A percentile compares a stretch with the other conserved stretches of the same genome.
Evolutionary conservation across 2,888 invertebrate species (phyloP).

Genomic region (Drosophila maculinotata): DNA sequence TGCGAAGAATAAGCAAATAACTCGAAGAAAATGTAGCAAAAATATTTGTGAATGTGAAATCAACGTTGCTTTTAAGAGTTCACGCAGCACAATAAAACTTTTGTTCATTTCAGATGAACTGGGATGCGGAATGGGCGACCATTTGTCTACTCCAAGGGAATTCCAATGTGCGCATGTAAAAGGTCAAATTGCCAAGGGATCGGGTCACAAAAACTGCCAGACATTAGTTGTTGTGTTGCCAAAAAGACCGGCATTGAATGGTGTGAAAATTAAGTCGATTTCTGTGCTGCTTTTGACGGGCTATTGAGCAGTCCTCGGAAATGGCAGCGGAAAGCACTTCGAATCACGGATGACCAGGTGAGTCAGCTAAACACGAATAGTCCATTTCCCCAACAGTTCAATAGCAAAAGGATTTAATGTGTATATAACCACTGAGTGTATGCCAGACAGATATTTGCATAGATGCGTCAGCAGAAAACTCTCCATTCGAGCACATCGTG

Average conservation of each 20-base stretch:
- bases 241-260: constrained; percentile 42
- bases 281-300: constrained; percentile 33
- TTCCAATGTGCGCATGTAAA: constrained; percentile 46
- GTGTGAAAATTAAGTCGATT: constrained; percentile 47
- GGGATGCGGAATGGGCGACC: constrained; percentile 25
- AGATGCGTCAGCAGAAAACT: constrained; percentile 60
- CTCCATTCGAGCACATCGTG: constrained; percentile 42
- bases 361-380: constrained; percentile 55
- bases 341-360: constrained; percentile 36
- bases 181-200: constrained; percentile 46
- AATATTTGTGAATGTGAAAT: constrained; percentile 54
- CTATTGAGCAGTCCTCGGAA: constrained; percentile 35
- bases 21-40: constrained; percentile 43
- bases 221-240: constrained; percentile 34
- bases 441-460: constrained; percentile 44
- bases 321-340: neutral
- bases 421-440: no score
- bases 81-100: constrained; percentile 53
- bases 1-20: constrained; percentile 16
- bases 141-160: constrained; percentile 40
- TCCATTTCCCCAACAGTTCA: constrained; percentile 57
- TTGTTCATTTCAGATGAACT: constrained; percentile 49
- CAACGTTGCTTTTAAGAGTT: constrained; percentile 52
- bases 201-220: constrained; percentile 14
- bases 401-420: constrained; percentile 10